Base-by-base conservation (phyloP, 2,888 invertebrate genomes). In the Tiliacea citrago region DNA sequence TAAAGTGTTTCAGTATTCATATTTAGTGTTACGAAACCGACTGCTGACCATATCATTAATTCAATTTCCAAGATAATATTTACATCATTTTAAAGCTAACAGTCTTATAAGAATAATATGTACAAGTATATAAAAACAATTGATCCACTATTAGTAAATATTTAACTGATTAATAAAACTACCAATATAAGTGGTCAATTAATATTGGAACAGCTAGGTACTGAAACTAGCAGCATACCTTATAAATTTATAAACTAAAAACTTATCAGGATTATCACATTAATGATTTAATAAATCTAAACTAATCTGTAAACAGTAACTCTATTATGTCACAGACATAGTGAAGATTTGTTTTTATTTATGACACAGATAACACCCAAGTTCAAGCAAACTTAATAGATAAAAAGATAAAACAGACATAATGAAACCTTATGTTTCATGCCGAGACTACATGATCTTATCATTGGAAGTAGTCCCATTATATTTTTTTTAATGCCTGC, bases 341-440 rank as follows among this genome's bases (percentile, higher is more conserved):
- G 49, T 21, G 16, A 9, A 58, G 66, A 57, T 68, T 68, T 67
- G 18, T 62, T 61, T 68, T 77, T 62, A 49, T 75, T 68, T 58
- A 82, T n/a, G 7, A 35, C 29, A 51, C 21, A 55, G 73, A 67
- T 79, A 66, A 83, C 39, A 16, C 21, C 2, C 51, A 65, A 70
- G 81, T 84, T 70, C 70, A 65, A 45, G 18, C 39, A 58, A 29
- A 49, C 55, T 73, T 16, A 0, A 29, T 24, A 35, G 45, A 76
- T 61, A 71, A 67, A 76, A 24, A 55, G 83, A 83, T 79, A 83
- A 77, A 62, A 18, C 12, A 57, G 45, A 58, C 24, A 62, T 72
- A 62, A 67, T 58, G 51, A 77, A 77, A 68, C 58, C 39, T 76
- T 12, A 62, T 39, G 29, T 45, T 58, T 42, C 78, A 79, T 47